Evolutionary conservation across 1,140 invertebrate species (phyloP).

Genomic region (Drosophila sproati): DNA sequence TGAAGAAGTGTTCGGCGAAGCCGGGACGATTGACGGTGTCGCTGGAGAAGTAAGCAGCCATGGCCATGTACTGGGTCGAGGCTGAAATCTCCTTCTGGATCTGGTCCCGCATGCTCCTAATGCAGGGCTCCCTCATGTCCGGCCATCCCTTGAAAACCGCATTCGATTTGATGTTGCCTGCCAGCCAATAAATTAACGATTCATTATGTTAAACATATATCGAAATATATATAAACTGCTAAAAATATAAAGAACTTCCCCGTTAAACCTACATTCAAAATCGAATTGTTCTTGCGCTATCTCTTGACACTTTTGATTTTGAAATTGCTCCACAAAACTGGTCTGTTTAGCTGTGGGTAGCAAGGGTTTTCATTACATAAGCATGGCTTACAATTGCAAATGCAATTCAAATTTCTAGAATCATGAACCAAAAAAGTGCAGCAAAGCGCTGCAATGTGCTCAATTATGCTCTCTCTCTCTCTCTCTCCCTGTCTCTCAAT

Average conservation of each 20-base stretch:
- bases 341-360: constrained; percentile 9
- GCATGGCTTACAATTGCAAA: not conserved
- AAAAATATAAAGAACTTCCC: too few relatives aligned
- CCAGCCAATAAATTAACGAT: not conserved
- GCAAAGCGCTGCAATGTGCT: constrained; percentile 48
- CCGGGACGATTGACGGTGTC: constrained; percentile 93
- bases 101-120: constrained; percentile 88
- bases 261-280: constrained; percentile 13
- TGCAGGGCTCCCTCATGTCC: constrained; percentile 88
- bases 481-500: not conserved
- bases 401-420: constrained; percentile 35
- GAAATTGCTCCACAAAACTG: constrained; percentile 48
- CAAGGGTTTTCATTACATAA: constrained; percentile 20
- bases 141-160: constrained; percentile 86
- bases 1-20: constrained; percentile 95
- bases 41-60: constrained; percentile 94
- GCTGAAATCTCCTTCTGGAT: constrained; percentile 91
- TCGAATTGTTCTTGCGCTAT: not conserved
- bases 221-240: not conserved
- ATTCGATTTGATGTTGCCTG: constrained; percentile 57
- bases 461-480: constrained; percentile 1
- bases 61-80: constrained; percentile 92
- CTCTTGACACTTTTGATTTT: constrained; percentile 18
- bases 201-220: not conserved
- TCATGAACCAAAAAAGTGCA: constrained; percentile 26